Evolutionary conservation across 2,113 vertebrate genomes (phyloP), one percentile per base, ranked within the genome.

Genomic region (Eonycteris spelaea): DNA sequence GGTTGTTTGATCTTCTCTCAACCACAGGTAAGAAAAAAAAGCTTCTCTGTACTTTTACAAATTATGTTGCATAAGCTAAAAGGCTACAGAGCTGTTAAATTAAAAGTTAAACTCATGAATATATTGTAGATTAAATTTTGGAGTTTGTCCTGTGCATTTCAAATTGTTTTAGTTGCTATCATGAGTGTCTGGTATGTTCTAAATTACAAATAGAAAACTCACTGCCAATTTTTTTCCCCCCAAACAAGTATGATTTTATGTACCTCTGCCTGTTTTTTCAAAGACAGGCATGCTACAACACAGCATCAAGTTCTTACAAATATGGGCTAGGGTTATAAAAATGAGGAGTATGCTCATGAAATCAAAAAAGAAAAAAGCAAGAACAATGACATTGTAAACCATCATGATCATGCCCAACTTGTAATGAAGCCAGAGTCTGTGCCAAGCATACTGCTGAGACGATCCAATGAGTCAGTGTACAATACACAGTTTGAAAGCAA

Each of bases 201-300:
- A 93, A 97, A 86, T 96, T 87, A 93, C 14, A 95, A 67, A 40
- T 65, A 91, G 67, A 90, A 86, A 94, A 89, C 90, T 68, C 24
- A 57, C 12, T 86, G 75, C 79, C 93, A 93, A 24, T 57, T 57
- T 57, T 48, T 95, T 73, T 61, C 10, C 5, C 65, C 5, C 35
- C 74, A 88, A 86, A 95, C 84, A 85, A 96, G 82, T 90, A 89
- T 86, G 85, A 70, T 92, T 88, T 96, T 91, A 92, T 30, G 68
- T 92, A 94, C 65, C 83, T 91, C 63, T 86, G 94, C 77, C 53
- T 88, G 24, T 73, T 87, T 75, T 97, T 96, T 85, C 95, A 93
- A 93, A 94, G 85, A 94, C 74, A 78, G 33, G 67, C 77, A 74
- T 86, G 93, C 30, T 86, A 53, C 33, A 83, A 75, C 59, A 95